A percentile compares a stretch with the other conserved stretches of the same genome.
phyloP scores from a whole-genome alignment of 2,797 vertebrate genomes.

The Diplodus puntazzo region DNA sequence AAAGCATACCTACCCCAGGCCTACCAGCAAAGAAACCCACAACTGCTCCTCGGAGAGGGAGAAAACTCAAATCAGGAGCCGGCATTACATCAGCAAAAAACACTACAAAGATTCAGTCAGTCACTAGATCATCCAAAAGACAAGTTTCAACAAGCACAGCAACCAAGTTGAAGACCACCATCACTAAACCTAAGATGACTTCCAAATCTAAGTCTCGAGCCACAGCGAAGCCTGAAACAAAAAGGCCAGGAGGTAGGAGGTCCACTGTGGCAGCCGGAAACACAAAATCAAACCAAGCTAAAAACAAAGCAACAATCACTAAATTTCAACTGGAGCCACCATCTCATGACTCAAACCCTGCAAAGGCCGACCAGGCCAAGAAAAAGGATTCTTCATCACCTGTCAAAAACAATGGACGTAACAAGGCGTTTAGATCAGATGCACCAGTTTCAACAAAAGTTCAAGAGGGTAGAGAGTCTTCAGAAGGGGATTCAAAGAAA shows the following conservation, averaged over 20 bases:
- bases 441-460: constrained; percentile 47
- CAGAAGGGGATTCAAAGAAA: constrained; percentile 40
- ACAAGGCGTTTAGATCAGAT: constrained; percentile 51
- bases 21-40: constrained; percentile 36
- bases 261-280: constrained; percentile 46
- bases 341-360: constrained; percentile 58
- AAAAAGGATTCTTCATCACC: constrained; percentile 41
- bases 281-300: constrained; percentile 44
- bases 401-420: constrained; percentile 30
- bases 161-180: constrained; percentile 50
- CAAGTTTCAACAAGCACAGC: constrained; percentile 38
- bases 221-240: constrained; percentile 47
- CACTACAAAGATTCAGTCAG: constrained; percentile 32
- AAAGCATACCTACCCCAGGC: constrained; percentile 69
- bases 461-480: constrained; percentile 12
- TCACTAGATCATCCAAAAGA: constrained; percentile 47
- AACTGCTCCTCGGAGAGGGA: constrained; percentile 10
- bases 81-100: constrained; percentile 31
- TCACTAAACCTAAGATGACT: constrained; percentile 34
- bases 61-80: constrained; percentile 41
- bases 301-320: constrained; percentile 58
- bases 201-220: constrained; percentile 47
- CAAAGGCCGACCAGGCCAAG: constrained; percentile 44
- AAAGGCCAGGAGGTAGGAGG: constrained; percentile 41
- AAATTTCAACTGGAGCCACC: constrained; percentile 82